Base-by-base conservation (phyloP, 2,113 vertebrate genomes). In the Athene cunicularia region DNA sequence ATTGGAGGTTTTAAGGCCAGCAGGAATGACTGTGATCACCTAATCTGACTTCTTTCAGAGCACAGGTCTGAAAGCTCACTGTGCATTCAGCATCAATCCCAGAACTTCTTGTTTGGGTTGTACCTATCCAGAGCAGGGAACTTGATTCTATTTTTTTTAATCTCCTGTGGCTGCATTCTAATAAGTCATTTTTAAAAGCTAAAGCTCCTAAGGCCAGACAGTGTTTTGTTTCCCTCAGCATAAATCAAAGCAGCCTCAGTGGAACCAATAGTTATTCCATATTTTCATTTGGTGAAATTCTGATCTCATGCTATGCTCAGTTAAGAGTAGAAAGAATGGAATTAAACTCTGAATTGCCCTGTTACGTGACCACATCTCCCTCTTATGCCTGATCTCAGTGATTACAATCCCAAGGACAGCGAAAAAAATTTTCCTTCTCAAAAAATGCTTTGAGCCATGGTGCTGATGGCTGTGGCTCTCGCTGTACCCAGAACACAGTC, bases 351-450 rank as follows among this genome's bases (percentile, higher is more conserved):
- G 37, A 87, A 60, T 73, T 81, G 41, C 45, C 53, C 45, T 88
- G 67, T 80, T 85, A 76, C 0, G 74, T 96, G 96, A 94, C 91
- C 93, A 96, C 12, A 0, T 97, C 96, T 97, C 96, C 97, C 94
- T 96, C 96, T 97, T 92, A 86, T 93, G 95, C 91, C 87, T 91
- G 77, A 55, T 95, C 50, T 82, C 93, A 63, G 89, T 95, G 96
- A 96, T 59, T 96, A 76, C 96, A 96, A 45, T 59, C 39, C 45
- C 19, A 90, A 39, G 67, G 52, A 83, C 18, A 66, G 30, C 0
- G 0, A 88, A 76, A 88, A 32, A 22, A 80, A 53, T 87, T 89
- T 87, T 76, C 23, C 32, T 85, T 53, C 49, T 37, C 27, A 53
- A 75, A 71, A 95, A 62, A 4, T 47, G 30, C 21, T 72, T 64